These are phyloP conservation scores for Cerastis leucographa DNA, from an alignment of 2,888 invertebrate genomes.

Conservation along the genomic window DNA sequence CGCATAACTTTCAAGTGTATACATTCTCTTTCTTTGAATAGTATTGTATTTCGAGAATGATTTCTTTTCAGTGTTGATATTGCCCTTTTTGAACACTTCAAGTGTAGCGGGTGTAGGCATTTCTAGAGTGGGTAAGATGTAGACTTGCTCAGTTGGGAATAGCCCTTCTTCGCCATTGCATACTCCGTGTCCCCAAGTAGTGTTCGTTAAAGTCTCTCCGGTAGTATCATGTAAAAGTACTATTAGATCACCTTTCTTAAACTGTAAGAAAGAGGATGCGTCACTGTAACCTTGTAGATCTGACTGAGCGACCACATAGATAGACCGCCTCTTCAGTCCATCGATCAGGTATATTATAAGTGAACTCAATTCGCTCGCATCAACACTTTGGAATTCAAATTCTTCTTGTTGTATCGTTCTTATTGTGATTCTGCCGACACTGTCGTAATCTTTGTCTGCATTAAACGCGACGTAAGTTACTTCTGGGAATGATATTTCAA, in stretches of 20 bases:
- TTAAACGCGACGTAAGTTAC: conserved; percentile 94
- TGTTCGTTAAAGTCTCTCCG: conserved; percentile 94
- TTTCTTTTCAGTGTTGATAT: conserved; percentile 85
- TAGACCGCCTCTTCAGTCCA: conserved; percentile 96
- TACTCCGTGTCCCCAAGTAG: conserved; percentile 93
- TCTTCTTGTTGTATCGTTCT: conserved; percentile 97
- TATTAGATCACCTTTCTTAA: conserved; percentile 95
- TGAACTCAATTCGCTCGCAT: conserved; percentile 96
- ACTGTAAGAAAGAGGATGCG: conserved; percentile 90
- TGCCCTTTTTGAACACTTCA: conserved; percentile 92
- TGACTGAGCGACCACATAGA: conserved; percentile 94
- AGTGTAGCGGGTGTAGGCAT: conserved; percentile 93
- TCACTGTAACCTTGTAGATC: conserved; percentile 90
- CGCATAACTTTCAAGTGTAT: conserved; percentile 96
- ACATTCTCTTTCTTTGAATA: conserved; percentile 92
- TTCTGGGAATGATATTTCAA: conserved; percentile 97
- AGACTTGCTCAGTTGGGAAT: conserved; percentile 96
- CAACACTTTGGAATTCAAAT: conserved; percentile 96
- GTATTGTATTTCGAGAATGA: conserved; percentile 88
- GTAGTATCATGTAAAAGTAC: conserved; percentile 93
- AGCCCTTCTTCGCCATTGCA: conserved; percentile 94
- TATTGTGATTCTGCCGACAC: conserved; percentile 93
- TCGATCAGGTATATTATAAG: conserved; percentile 96
- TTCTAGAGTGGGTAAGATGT: conserved; percentile 95
- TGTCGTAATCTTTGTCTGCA: conserved; percentile 86